Conservation (phyloP, 2,888 invertebrate genomes). For the Epiblema foenella region DNA sequence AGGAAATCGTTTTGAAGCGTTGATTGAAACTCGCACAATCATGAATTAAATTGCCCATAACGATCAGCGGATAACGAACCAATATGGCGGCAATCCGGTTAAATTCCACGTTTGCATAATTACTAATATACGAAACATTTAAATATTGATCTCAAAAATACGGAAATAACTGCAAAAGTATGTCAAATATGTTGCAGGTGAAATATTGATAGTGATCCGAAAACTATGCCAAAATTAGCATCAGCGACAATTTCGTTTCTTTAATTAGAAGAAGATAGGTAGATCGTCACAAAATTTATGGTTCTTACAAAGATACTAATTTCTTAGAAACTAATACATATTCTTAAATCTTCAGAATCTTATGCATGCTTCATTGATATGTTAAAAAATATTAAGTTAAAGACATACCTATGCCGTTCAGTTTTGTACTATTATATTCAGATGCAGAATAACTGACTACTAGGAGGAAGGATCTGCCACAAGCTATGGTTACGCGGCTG, state of each 20-base stretch:
- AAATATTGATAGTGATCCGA: constrained; percentile 42
- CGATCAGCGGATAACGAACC: constrained; percentile 26
- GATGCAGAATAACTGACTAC: too few species aligned
- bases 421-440: neutral
- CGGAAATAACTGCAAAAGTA: constrained; percentile 34
- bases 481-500: too few species aligned
- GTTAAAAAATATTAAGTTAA: neutral
- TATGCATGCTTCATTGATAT: neutral
- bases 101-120: constrained; percentile 35
- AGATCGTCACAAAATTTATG: constrained; percentile 24
- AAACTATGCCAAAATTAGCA: constrained; percentile 44
- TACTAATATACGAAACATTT: constrained; percentile 34
- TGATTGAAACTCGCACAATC: constrained; percentile 22
- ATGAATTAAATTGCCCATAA: constrained; percentile 16
- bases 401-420: neutral
- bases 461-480: too few species aligned
- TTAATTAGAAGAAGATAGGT: constrained; percentile 36
- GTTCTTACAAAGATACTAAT: constrained; percentile 21
- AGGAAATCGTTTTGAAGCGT: constrained; percentile 28
- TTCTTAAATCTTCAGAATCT: neutral
- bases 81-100: constrained; percentile 36
- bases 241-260: constrained; percentile 33
- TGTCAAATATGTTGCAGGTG: constrained; percentile 44
- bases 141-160: constrained; percentile 39
- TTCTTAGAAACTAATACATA: constrained; percentile 9